phyloP scores from a whole-genome alignment of 2,113 vertebrate species.

The Suricata suricatta region DNA sequence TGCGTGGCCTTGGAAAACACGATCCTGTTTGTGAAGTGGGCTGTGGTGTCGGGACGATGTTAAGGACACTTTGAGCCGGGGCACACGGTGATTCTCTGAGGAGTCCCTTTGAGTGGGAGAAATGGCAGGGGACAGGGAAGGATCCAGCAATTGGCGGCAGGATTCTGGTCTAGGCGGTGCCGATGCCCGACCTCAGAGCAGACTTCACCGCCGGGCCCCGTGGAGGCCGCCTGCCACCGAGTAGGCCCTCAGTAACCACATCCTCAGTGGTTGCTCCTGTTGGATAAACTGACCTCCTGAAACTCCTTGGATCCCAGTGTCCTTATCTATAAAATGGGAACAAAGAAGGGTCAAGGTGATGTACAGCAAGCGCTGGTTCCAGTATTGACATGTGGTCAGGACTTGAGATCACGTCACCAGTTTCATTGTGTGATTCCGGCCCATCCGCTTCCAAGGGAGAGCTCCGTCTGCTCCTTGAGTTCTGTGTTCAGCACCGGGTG shows the following conservation, averaged over 20 bases:
- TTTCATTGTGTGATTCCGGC: neutral
- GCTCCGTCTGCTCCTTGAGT: neutral
- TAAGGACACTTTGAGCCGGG: neutral
- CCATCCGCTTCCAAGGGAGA: neutral
- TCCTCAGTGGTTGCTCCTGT: neutral
- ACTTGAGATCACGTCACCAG: neutral
- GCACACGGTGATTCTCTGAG: neutral
- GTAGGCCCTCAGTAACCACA: neutral
- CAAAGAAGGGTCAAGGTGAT: neutral
- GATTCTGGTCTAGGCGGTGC: neutral
- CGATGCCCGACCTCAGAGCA: neutral
- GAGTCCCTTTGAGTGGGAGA: neutral
- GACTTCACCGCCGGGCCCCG: neutral
- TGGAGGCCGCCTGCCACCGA: fast-evolving
- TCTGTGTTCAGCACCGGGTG: too few species aligned
- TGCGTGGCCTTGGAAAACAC: neutral
- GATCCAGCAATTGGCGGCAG: neutral
- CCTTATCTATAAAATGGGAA: neutral
- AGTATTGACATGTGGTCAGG: fast-evolving
- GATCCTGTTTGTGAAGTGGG: neutral
- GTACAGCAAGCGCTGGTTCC: neutral
- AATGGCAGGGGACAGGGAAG: neutral
- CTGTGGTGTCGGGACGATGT: neutral
- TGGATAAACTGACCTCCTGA: neutral
- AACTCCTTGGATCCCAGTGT: fast-evolving